A percentile compares a stretch with the other conserved stretches of the same genome.
Conservation (phyloP, 1,140 invertebrate genomes). For the Ptiloglossa arizonensis region DNA sequence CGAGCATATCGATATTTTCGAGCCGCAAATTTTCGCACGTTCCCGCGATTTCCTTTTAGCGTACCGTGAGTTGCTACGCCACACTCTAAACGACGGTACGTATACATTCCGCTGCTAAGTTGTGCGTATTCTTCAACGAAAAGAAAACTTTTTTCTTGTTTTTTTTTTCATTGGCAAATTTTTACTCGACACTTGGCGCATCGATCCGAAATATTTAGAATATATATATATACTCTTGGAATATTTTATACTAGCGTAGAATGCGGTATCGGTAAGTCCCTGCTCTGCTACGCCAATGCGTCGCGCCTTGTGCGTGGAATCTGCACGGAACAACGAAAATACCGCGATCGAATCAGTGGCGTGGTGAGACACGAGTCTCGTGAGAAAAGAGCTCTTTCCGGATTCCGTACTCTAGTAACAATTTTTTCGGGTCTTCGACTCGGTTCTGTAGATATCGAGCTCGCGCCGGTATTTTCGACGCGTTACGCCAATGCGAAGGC, state of each 20-base stretch:
- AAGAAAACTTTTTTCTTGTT: not conserved
- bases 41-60: constrained; percentile 52
- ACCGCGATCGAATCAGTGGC: no score
- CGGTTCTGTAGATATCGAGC: not conserved
- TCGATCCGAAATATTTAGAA: not conserved
- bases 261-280: not conserved
- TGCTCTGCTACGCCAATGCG: not conserved
- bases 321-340: not conserved
- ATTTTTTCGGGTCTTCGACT: not conserved
- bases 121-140: not conserved
- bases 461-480: not conserved
- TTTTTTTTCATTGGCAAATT: constrained; percentile 4
- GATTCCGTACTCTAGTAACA: not conserved
- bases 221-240: not conserved
- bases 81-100: not conserved
- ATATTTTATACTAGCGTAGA: not conserved
- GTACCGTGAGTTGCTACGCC: constrained; percentile 17
- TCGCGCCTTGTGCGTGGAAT: not conserved
- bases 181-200: not conserved
- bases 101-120: not conserved
- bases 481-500: constrained; percentile 31
- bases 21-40: constrained; percentile 43
- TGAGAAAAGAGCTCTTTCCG: not conserved
- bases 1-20: not conserved
- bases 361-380: not conserved